Percentiles rank a stretch among this genome's conserved stretches.
Conservation (phyloP, 1,140 invertebrate species). For the Metaphire vulgaris region DNA sequence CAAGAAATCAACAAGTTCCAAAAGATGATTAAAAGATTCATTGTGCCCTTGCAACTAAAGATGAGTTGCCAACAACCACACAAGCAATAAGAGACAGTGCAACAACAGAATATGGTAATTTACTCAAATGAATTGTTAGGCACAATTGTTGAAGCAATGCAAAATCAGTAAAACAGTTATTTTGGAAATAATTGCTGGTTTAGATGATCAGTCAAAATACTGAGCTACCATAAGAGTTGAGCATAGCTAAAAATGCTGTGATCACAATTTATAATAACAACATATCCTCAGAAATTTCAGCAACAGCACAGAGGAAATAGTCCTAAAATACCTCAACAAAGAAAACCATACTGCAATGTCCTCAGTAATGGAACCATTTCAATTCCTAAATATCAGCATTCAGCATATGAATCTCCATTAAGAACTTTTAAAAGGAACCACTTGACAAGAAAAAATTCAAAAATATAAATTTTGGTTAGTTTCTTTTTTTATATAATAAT, state of each 20-base stretch:
- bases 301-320: too few relatives aligned
- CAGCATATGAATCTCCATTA: not conserved
- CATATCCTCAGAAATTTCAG: too few relatives aligned
- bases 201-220: too few relatives aligned
- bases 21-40: not conserved
- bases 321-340: too few relatives aligned
- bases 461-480: not conserved
- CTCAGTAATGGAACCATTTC: too few relatives aligned
- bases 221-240: too few relatives aligned
- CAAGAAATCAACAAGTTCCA: not conserved
- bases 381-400: too few relatives aligned
- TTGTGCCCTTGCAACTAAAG: not conserved
- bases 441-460: not conserved
- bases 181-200: too few relatives aligned
- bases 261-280: too few relatives aligned
- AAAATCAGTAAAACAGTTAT: not conserved
- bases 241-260: too few relatives aligned
- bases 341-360: too few relatives aligned
- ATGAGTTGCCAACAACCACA: not conserved
- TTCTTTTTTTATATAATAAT: slow-evolving; percentile 13
- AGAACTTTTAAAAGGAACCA: not conserved
- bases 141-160: too few relatives aligned
- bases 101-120: not conserved
- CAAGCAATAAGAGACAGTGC: not conserved
- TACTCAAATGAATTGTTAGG: not conserved